Conservation (phyloP, 64 coral and sea anemone genomes). For the Pocillopora damicornis region DNA sequence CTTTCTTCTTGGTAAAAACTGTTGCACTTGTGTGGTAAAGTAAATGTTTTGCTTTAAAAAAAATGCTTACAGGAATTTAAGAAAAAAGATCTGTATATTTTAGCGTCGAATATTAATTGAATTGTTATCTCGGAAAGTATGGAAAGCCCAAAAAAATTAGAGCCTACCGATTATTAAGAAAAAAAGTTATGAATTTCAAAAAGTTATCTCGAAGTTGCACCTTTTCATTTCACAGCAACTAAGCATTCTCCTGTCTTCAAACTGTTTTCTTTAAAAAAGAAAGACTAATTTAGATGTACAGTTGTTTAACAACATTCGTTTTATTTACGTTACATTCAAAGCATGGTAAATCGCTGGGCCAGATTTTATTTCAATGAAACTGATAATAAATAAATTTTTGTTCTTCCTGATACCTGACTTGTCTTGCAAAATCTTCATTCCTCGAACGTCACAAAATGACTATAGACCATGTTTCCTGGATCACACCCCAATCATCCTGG, state of each 20-base stretch:
- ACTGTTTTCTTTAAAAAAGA: slow-evolving; percentile 2
- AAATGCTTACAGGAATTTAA: not conserved
- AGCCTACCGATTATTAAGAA: not conserved
- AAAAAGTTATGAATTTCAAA: not conserved
- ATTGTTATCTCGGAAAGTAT: not conserved
- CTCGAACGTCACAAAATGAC: too few relatives aligned
- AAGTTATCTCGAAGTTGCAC: not conserved
- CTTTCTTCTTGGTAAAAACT: too few relatives aligned
- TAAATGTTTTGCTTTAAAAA: not conserved
- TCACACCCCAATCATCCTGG: too few relatives aligned
- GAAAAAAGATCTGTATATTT: not conserved
- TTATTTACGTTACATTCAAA: not conserved
- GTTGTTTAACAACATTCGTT: slow-evolving; percentile 18
- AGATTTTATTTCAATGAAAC: slow-evolving; percentile 7
- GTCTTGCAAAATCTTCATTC: not conserved
- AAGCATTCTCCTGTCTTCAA: not conserved
- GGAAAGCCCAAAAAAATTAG: not conserved
- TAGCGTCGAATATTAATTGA: not conserved
- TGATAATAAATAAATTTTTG: not conserved
- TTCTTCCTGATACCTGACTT: not conserved
- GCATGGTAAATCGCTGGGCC: slow-evolving; percentile 7
- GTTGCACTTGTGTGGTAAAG: not conserved
- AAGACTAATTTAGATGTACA: not conserved
- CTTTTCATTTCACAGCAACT: not conserved
- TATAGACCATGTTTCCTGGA: too few relatives aligned